phyloP scores from a whole-genome alignment of 1,140 invertebrate genomes.

The Cheumatopsyche charites region DNA sequence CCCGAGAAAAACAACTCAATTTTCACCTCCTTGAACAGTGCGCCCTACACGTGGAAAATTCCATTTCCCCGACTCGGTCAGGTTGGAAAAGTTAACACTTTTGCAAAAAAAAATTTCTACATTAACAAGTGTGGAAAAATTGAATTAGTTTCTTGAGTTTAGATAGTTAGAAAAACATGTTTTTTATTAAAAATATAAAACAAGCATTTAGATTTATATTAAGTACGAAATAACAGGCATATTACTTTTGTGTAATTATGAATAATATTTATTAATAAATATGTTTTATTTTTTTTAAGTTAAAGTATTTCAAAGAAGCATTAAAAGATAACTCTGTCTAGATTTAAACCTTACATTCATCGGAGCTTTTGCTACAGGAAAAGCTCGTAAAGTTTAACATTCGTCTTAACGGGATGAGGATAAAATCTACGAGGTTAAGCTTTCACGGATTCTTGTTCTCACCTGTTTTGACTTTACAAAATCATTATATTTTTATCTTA shows the following conservation, averaged over 20 bases:
- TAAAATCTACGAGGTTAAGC: conserved; percentile 22
- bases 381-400: conserved; percentile 22
- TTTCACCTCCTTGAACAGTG: conserved; percentile 33
- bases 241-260: no score
- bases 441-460: conserved; percentile 20
- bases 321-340: no score
- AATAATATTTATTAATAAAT: no score
- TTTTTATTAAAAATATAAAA: no score
- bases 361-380: not conserved
- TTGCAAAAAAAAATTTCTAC: not conserved
- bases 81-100: not conserved
- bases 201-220: no score
- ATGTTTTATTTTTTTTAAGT: no score
- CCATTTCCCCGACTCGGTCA: not conserved
- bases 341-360: no score
- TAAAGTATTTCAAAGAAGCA: no score
- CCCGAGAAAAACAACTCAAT: conserved; percentile 32
- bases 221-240: no score
- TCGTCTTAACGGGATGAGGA: conserved; percentile 4
- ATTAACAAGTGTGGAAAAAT: not conserved
- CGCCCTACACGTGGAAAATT: conserved; percentile 26
- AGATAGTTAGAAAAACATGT: no score
- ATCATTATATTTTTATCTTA: no score
- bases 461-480: not conserved
- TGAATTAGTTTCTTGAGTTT: no score